Base-by-base conservation (phyloP, 1,140 invertebrate genomes). In the Zaprionus gabonicus region DNA sequence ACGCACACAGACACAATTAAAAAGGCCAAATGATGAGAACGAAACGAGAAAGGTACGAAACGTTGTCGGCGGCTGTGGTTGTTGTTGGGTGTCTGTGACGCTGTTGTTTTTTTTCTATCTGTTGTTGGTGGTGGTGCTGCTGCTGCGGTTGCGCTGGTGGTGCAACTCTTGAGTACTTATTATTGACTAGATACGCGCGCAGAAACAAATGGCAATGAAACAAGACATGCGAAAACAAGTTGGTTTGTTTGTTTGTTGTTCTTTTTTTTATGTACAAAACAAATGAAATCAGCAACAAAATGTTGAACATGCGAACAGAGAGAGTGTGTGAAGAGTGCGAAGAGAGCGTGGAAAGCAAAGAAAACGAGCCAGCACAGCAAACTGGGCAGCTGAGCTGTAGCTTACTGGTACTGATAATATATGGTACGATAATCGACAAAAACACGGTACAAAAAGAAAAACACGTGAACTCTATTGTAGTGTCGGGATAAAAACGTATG, bases 341-440 rank as follows among this genome's bases (percentile, higher is more conserved):
- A 20, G 10, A 49, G 17, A 53, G 66, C 41, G 57, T 71, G 38
- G 44, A 65, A 75, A 82, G 69, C 71, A 15, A 71, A 68, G 17
- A 71, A 60, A 64, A 17, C 17, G 46, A 62, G 57, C 67, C 72
- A 75, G 72, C 67, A 71, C 67, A 78, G 76, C 72, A 41, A 78
- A 71, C 76, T 76, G 72, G 28, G 60, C 66, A 77, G 63, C 70
- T 68, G 65, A 59, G 58, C 76, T 64, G 27, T 55, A 46, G n/a
- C 41, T 46, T 46, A 46, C n/a, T 46, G 9, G 17, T 41, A 20
- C 46, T 20, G 6, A n/a, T 49, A 23, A 1, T 20, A 49, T 23
- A 51, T 51, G 20, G 46, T 34, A 34, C 23, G 46, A 58, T 46
- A 62, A 64, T 15, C 36, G 64, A 59, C 17, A 23, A 13, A 10